Base-by-base conservation (phyloP, 1,140 invertebrate species). In the Drepana arcuata region DNA sequence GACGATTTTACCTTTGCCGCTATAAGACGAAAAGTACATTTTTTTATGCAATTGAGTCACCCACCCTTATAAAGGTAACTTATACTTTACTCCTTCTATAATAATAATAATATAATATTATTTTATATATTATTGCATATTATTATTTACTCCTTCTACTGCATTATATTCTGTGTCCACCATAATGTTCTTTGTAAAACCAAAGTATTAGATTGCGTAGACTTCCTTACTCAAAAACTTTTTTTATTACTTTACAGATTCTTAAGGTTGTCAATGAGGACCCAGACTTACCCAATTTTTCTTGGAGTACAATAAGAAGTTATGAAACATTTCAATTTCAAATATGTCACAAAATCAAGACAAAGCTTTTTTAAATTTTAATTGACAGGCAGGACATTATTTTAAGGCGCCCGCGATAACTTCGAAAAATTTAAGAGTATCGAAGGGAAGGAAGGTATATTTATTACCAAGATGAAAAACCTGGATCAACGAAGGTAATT, bases 401-500 rank as follows among this genome's bases (percentile, higher is more conserved):
- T n/a, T n/a, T n/a, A n/a, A n/a, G n/a, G n/a, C n/a, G n/a, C n/a
- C n/a, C n/a, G n/a, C n/a, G n/a, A n/a, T n/a, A n/a, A n/a, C n/a
- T n/a, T n/a, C n/a, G n/a, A 16, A 39, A 30, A 37, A 47, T 52
- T n/a, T 43, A 47, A 18, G 6, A 41, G 13, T 30, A 31, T 30
- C 14, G 34, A 11, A 36, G 25, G 18, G 40, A 56, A 41, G 48
- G 43, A 14, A 37, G 25, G 14, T 30, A 15, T 45, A 57, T 52
- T 28, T 57, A 57, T 52, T 52, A 57, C 14, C 48, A 57, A 44
- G 48, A 48, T 41, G 45, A 52, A n/a, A n/a, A 35, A 52, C 53
- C 12, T 51, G 48, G 35, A 40, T 51, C 27, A 51, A 48, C 11
- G 44, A 50, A 48, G 31, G 37, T 43, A 38, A 25, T 12, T 33